Percentiles rank a stretch among this genome's conserved stretches.
These are phyloP conservation scores for Dione juno DNA, from an alignment of 2,888 invertebrate genomes.

Conservation along the genomic window DNA sequence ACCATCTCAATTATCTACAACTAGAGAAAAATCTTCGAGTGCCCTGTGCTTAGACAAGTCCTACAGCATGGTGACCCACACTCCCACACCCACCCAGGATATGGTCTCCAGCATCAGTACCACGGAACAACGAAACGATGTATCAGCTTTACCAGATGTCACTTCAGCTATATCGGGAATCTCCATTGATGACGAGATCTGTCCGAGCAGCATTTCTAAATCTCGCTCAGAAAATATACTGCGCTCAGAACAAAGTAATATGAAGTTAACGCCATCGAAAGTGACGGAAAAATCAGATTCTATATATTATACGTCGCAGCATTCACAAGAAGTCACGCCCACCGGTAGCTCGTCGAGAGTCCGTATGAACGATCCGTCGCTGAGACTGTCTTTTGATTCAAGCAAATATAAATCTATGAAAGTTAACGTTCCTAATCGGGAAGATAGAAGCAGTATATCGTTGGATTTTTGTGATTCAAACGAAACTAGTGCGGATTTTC, in stretches of 20 bases:
- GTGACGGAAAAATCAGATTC: slow-evolving; percentile 74
- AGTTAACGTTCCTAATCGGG: slow-evolving; percentile 61
- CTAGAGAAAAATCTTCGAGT: slow-evolving; percentile 76
- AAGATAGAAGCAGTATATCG: slow-evolving; percentile 75
- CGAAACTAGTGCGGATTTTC: slow-evolving; percentile 79
- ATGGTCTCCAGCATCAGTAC: slow-evolving; percentile 82
- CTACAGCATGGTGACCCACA: slow-evolving; percentile 75
- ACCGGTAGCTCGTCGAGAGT: slow-evolving; percentile 70
- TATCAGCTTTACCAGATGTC: slow-evolving; percentile 74
- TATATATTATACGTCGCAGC: slow-evolving; percentile 78
- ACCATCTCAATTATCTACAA: slow-evolving; percentile 70
- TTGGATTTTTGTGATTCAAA: slow-evolving; percentile 79
- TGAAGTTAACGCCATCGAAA: slow-evolving; percentile 59
- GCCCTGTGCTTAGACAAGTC: slow-evolving; percentile 80
- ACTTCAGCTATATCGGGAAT: slow-evolving; percentile 80
- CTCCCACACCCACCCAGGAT: slow-evolving; percentile 80
- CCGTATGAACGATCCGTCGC: slow-evolving; percentile 68
- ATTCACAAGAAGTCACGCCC: slow-evolving; percentile 76
- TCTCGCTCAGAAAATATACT: slow-evolving; percentile 79
- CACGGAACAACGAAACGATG: slow-evolving; percentile 76
- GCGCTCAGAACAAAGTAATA: slow-evolving; percentile 70
- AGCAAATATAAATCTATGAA: slow-evolving; percentile 73
- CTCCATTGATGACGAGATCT: slow-evolving; percentile 79
- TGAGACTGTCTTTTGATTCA: slow-evolving; percentile 73
- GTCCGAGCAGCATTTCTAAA: slow-evolving; percentile 77